A percentile compares a stretch with the other conserved stretches of the same genome.
These are phyloP conservation scores for Beroe ovata DNA, from an alignment of 37 sponge, comb jelly and placozoan species.

Conservation along the genomic window DNA sequence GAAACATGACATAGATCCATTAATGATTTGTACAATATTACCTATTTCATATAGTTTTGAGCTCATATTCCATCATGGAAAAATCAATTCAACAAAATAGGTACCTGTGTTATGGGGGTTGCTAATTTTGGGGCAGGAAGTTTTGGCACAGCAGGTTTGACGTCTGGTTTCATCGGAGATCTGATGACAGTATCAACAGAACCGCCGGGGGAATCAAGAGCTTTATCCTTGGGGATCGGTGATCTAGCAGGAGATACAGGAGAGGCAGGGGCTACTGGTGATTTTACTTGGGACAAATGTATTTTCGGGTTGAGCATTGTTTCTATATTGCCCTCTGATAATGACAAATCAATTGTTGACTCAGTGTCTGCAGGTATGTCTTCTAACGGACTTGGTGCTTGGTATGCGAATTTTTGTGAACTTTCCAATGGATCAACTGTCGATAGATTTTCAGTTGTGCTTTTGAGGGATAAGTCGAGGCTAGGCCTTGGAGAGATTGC, in stretches of 20 bases:
- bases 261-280: neutral
- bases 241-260: neutral
- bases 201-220: conserved; percentile 32
- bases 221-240: conserved; percentile 1
- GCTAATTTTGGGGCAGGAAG: neutral
- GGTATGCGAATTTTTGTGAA: neutral
- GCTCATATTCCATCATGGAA: too few relatives aligned
- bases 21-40: too few relatives aligned
- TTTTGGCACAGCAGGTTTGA: neutral
- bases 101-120: neutral
- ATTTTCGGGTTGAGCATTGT: conserved; percentile 10
- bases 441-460: neutral
- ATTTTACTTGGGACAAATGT: neutral
- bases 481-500: conserved; percentile 8
- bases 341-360: conserved; percentile 1
- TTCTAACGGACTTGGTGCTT: neutral
- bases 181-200: conserved; percentile 25
- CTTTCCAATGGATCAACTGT: conserved; percentile 16
- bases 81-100: too few relatives aligned
- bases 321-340: conserved; percentile 38
- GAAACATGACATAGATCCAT: too few relatives aligned
- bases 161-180: neutral
- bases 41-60: too few relatives aligned
- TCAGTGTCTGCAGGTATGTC: neutral
- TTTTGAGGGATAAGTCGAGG: conserved; percentile 4